Base-by-base conservation (phyloP, 2,888 invertebrate genomes). In the Melanargia galathea region DNA sequence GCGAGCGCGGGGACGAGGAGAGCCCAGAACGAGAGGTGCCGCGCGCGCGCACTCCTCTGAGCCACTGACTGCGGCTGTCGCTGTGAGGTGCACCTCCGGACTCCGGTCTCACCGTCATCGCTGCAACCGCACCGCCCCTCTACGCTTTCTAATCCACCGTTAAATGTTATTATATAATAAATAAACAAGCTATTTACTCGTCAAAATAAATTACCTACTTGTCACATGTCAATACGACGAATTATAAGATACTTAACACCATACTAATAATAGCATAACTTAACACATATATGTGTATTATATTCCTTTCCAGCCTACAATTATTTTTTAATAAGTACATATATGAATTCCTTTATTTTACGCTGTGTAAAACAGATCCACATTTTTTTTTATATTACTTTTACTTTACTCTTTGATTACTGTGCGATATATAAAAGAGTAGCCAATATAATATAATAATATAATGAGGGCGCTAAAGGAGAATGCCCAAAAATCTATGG, bases 141-240 rank as follows among this genome's bases (percentile, higher is more conserved):
- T 72, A 71, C 72, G 71, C 87, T 86, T 84, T 74, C 73, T 75
- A 75, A 80, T 80, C 70, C 73, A 73, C 76, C 73, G 75, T 78
- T n/a, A n/a, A n/a, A n/a, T n/a, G n/a, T n/a, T 83, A 84, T 84
- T 67, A 61, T 48, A 58, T 58, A 58, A 33, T 56, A 48, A 58
- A 33, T 56, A 48, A 64, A 57, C 83, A 81, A 74, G 77, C 76
- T 80, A 83, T 81, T 79, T 78, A 78, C 75, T 78, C 71, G 73
- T 76, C 70, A 72, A 71, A 73, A 72, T 71, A 69, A 73, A n/a
- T 13, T n/a, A 11, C 11, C 33, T 6, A 8, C 16, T 72, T 71
- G 71, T 71, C 71, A 66, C 61, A 71, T 75, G 73, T 73, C 71
- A 71, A 70, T 46, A 10, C 18, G 18, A 20, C n/a, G 22, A 46